These are phyloP conservation scores for Diploptera punctata DNA, from an alignment of 2,888 invertebrate species.

Conservation along the genomic window DNA sequence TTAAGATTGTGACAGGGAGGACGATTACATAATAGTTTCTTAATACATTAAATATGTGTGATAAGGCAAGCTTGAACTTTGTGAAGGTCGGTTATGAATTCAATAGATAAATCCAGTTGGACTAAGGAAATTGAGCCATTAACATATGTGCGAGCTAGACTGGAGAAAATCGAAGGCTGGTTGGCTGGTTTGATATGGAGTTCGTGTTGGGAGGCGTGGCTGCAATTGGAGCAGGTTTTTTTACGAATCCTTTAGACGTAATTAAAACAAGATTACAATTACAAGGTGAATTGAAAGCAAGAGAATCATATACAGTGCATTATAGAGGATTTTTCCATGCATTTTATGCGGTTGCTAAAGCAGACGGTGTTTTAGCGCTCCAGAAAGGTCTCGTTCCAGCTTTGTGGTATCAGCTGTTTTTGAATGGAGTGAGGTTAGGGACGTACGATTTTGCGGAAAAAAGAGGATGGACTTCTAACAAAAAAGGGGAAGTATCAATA, in stretches of 20 bases:
- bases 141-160: too few species aligned
- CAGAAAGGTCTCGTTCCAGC: constrained; percentile 87
- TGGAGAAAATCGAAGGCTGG: too few species aligned
- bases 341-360: constrained; percentile 74
- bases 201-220: constrained; percentile 78
- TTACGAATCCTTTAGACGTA: constrained; percentile 91
- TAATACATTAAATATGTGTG: too few species aligned
- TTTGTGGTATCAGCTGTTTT: constrained; percentile 83
- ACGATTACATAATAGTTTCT: too few species aligned
- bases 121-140: too few species aligned
- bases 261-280: constrained; percentile 89
- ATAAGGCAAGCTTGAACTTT: too few species aligned
- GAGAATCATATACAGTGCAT: constrained; percentile 73
- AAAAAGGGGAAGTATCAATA: constrained; percentile 69
- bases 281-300: constrained; percentile 82
- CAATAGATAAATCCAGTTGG: too few species aligned
- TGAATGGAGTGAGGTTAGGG: constrained; percentile 83
- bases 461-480: constrained; percentile 65
- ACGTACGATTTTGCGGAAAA: constrained; percentile 75
- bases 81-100: too few species aligned
- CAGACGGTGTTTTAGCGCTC: constrained; percentile 79
- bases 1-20: too few species aligned
- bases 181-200: constrained; percentile 65
- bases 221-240: constrained; percentile 81
- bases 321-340: constrained; percentile 83